Percentiles rank a stretch among this genome's conserved stretches.
phyloP scores from a whole-genome alignment of 2,113 vertebrate species.

The Anarrhichthys ocellatus region DNA sequence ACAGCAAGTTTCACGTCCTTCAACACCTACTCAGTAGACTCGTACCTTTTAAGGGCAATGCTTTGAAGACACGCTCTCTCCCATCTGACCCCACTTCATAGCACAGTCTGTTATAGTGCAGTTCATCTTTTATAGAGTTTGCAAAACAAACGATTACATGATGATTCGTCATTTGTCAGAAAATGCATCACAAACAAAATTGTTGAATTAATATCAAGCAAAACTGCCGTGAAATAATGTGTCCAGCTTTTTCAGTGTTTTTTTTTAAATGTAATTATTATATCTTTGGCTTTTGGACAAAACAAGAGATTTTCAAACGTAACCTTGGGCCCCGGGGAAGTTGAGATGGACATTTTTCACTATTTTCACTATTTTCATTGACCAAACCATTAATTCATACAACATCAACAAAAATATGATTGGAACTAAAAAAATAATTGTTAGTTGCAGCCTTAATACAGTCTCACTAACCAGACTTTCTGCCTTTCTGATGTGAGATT shows the following conservation, averaged over 20 bases:
- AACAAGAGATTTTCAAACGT: neutral
- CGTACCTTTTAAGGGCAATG: slow-evolving; percentile 19
- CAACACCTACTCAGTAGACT: neutral
- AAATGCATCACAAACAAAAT: neutral
- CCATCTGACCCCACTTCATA: neutral
- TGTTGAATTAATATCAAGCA: neutral
- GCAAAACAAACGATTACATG: neutral
- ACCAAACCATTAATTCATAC: neutral
- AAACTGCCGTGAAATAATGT: neutral
- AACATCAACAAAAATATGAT: neutral
- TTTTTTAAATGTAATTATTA: neutral
- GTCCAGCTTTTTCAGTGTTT: neutral
- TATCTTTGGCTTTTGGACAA: neutral
- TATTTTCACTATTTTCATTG: neutral
- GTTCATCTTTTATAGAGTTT: neutral
- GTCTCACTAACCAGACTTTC: neutral
- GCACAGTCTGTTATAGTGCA: neutral
- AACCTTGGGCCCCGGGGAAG: neutral
- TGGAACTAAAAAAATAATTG: neutral
- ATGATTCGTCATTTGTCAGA: neutral
- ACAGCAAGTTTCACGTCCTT: neutral
- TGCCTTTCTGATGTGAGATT: neutral
- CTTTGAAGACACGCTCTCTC: neutral
- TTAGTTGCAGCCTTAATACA: neutral
- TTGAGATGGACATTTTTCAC: neutral